A percentile compares a stretch with the other conserved stretches of the same genome.
These are phyloP conservation scores for Ceyx melanurus DNA, from an alignment of 2,113 vertebrate genomes.

Conservation along the genomic window DNA sequence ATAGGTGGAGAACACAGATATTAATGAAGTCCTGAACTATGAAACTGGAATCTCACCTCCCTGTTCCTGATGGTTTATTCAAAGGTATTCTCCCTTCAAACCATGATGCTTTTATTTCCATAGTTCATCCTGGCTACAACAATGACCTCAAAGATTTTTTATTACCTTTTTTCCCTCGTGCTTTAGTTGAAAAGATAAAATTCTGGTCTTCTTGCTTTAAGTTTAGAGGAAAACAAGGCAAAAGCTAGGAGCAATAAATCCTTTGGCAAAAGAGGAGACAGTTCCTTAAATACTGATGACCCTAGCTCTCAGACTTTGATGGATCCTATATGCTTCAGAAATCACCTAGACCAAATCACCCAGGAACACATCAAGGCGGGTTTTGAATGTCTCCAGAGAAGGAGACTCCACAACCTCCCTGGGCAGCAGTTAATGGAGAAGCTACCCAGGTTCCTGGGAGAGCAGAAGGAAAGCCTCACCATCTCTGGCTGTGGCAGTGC, in stretches of 20 bases:
- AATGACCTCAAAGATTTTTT: not conserved
- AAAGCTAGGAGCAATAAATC: not conserved
- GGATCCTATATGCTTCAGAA: not conserved
- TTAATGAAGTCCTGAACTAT: not conserved
- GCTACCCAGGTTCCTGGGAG: not conserved
- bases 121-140: not conserved
- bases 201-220: not conserved
- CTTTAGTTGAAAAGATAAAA: not conserved
- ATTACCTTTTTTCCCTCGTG: not conserved
- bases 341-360: not conserved
- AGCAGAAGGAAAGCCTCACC: not conserved
- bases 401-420: too few species aligned
- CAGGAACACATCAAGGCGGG: too few species aligned
- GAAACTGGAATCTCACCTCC: not conserved
- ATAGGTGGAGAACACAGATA: not conserved
- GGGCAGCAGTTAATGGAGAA: not conserved
- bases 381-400: too few species aligned
- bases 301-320: not conserved
- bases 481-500: not conserved
- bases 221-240: not conserved
- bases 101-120: not conserved
- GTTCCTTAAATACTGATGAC: not conserved
- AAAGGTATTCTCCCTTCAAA: not conserved
- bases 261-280: not conserved
- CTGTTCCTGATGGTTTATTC: not conserved